These are phyloP conservation scores for Desoria tigrina DNA, from an alignment of 2,888 invertebrate genomes.

Conservation along the genomic window DNA sequence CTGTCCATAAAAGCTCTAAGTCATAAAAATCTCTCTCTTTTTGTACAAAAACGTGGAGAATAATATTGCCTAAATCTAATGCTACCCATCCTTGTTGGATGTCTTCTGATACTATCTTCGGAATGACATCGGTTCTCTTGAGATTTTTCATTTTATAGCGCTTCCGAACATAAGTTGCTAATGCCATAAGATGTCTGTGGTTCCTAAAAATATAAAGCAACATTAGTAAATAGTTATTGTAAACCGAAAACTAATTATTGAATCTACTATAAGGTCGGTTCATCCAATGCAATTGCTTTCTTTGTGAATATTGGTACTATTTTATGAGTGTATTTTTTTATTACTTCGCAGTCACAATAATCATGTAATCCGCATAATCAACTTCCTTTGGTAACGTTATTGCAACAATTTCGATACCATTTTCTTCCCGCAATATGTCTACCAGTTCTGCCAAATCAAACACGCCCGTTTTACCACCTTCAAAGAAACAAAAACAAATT, in stretches of 20 bases:
- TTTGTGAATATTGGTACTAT: no score
- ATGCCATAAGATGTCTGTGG: conserved; percentile 70
- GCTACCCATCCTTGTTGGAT: conserved; percentile 81
- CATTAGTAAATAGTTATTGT: not conserved
- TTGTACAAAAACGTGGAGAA: conserved; percentile 80
- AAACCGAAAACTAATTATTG: no score
- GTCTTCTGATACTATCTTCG: conserved; percentile 73
- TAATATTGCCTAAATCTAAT: conserved; percentile 88
- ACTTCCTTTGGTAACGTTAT: conserved; percentile 71
- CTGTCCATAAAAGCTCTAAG: conserved; percentile 86
- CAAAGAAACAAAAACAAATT: not conserved
- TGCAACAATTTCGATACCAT: conserved; percentile 78
- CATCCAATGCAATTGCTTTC: no score
- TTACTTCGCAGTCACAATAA: conserved; percentile 76
- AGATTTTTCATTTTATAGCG: conserved; percentile 72
- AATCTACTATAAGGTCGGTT: no score
- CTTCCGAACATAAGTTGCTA: conserved; percentile 73
- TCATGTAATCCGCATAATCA: conserved; percentile 81
- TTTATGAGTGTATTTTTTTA: no score
- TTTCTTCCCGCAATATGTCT: conserved; percentile 72
- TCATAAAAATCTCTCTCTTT: conserved; percentile 74
- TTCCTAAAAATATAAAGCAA: conserved; percentile 19
- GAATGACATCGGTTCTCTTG: conserved; percentile 65
- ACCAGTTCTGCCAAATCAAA: conserved; percentile 86
- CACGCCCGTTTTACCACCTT: conserved; percentile 81